phyloP scores from a whole-genome alignment of 2,797 vertebrate genomes.

The Pseudochirops cupreus region DNA sequence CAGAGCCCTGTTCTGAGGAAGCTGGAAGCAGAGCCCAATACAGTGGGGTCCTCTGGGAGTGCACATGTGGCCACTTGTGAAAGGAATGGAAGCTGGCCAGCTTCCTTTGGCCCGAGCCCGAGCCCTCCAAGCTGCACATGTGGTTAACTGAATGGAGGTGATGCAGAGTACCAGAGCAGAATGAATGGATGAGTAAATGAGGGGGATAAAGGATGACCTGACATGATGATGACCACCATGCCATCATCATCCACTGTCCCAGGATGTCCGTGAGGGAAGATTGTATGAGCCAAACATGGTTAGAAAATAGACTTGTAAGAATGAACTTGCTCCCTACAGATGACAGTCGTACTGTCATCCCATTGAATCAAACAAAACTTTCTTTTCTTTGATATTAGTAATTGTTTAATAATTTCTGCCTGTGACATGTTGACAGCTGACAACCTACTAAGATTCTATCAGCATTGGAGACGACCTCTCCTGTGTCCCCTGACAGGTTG shows the following conservation, averaged over 20 bases:
- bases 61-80: background rate
- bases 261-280: background rate
- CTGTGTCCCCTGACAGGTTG: background rate
- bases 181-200: background rate
- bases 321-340: background rate
- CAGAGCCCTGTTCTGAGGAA: slow-evolving; percentile 5
- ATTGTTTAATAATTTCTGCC: background rate
- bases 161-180: background rate
- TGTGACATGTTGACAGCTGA: background rate
- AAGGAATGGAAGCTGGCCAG: background rate
- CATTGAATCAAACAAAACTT: background rate
- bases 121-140: background rate
- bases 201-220: background rate
- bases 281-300: background rate
- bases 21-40: background rate
- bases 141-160: background rate
- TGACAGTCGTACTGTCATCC: background rate
- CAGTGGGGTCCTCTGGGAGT: background rate
- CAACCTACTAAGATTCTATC: background rate
- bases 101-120: rapidly evolving
- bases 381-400: background rate
- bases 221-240: background rate
- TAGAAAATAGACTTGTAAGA: background rate
- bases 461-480: background rate
- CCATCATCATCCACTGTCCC: background rate